phyloP scores from a whole-genome alignment of 2,113 vertebrate genomes.

The Hippocampus abdominalis region DNA sequence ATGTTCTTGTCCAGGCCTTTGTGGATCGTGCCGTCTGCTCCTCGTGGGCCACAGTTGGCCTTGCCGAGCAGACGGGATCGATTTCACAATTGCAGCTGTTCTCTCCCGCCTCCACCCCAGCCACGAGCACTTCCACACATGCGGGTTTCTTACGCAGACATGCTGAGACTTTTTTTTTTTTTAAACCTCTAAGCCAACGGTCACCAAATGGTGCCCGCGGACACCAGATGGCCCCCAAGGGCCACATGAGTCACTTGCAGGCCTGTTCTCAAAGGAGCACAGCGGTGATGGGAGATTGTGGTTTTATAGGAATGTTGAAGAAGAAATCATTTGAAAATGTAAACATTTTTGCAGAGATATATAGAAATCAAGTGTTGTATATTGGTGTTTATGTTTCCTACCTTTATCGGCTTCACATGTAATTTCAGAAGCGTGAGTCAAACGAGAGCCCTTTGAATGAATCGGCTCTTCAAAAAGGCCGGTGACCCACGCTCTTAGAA shows the following conservation, averaged over 20 bases:
- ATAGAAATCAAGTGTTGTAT: background rate
- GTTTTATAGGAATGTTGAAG: background rate
- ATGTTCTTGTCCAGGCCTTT: slow-evolving; percentile 35
- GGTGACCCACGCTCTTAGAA: background rate
- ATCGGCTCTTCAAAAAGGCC: background rate
- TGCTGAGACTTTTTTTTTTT: background rate
- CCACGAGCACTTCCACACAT: slow-evolving; percentile 46
- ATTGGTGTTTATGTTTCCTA: background rate
- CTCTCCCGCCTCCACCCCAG: slow-evolving; percentile 54
- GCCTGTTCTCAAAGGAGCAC: background rate
- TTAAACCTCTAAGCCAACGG: background rate
- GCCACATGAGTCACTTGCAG: background rate
- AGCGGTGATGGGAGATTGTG: background rate
- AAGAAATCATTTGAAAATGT: background rate
- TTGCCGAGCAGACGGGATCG: slow-evolving; percentile 50
- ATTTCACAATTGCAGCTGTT: slow-evolving; percentile 69
- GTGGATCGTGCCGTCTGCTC: slow-evolving; percentile 36
- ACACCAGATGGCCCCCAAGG: background rate
- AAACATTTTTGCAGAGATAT: background rate
- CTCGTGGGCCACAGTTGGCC: slow-evolving; percentile 56
- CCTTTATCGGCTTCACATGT: background rate
- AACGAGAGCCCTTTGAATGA: background rate
- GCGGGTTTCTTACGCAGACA: slow-evolving; percentile 13
- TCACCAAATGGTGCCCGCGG: background rate
- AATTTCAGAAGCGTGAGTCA: background rate